A percentile compares a stretch with the other conserved stretches of the same genome.
These are phyloP conservation scores for Bombyx mandarina DNA, from an alignment of 1,140 invertebrate genomes.

Conservation along the genomic window DNA sequence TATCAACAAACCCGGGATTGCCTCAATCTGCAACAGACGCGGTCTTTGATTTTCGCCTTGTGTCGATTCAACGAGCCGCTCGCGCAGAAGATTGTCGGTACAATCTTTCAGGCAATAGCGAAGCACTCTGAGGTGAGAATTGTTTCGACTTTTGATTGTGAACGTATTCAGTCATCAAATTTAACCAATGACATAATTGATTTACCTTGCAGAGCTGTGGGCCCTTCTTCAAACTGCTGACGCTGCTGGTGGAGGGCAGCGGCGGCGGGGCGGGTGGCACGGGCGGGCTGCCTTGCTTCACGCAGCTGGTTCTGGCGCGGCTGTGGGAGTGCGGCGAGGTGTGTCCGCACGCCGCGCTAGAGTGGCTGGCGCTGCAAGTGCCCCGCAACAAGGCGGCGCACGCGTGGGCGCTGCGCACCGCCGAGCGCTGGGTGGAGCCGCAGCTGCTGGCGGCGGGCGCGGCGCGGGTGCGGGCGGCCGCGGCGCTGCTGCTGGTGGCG, in stretches of 20 bases:
- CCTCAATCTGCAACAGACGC: constrained; percentile 92
- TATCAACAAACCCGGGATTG: constrained; percentile 95
- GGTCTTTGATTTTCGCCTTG: constrained; percentile 91
- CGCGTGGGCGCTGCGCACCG: constrained; percentile 87
- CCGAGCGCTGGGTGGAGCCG: constrained; percentile 91
- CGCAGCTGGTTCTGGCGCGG: constrained; percentile 86
- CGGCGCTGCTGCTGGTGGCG: constrained; percentile 88
- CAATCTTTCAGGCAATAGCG: constrained; percentile 91
- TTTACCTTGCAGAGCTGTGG: constrained; percentile 75
- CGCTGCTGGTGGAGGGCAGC: constrained; percentile 82
- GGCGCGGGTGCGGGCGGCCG: constrained; percentile 86
- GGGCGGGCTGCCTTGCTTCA: constrained; percentile 88
- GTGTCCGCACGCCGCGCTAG: constrained; percentile 90
- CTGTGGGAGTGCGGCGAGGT: constrained; percentile 93
- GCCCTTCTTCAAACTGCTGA: constrained; percentile 92
- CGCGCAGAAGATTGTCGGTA: constrained; percentile 86
- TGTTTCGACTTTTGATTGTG: neutral
- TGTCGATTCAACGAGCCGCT: constrained; percentile 91
- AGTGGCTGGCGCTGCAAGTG: constrained; percentile 90
- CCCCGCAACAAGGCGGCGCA: constrained; percentile 91
- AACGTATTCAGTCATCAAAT: neutral
- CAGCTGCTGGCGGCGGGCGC: constrained; percentile 89
- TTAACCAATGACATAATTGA: neutral
- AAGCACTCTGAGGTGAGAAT: constrained; percentile 85
- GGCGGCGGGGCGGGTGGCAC: constrained; percentile 75